Evolutionary conservation across 2,113 vertebrate genomes (phyloP), one percentile per base, ranked within the genome.

Genomic region (Cnemophilus loriae): DNA sequence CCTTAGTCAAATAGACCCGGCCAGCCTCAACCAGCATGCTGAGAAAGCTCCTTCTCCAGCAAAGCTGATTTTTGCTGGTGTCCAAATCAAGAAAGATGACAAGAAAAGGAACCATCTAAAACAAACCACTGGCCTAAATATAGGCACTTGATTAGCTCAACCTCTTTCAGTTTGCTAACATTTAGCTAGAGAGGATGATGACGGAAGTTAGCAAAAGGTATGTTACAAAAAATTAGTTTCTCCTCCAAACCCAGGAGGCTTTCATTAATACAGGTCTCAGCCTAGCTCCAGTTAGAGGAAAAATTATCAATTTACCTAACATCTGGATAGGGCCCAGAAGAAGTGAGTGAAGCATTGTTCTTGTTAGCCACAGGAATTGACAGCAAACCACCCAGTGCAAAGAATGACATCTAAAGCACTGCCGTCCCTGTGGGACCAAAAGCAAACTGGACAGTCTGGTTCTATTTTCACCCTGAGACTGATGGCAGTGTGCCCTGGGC

Each of bases 401-500:
- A 6, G 59, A 94, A 96, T 57, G 44, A 84, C 75, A 90, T 86
- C 87, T 56, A 67, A 83, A 93, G 60, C 22, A 8, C 16, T 75
- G 67, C 76, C 55, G 80, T 67, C 76, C 95, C 90, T 52, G 41
- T 90, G 95, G 93, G 95, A 95, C 64, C 67, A 41, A 78, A 76
- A 77, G 76, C n/a, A 86, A 86, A 87, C 84, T 47, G 93, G 95
- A 88, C 71, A 95, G 83, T 35, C 44, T 86, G 83, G 85, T 80
- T 93, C 79, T 84, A 9, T 93, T 86, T 88, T 70, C 56, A 92
- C 42, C 42, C 75, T 28, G 73, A 95, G 94, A 97, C 89, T 93
- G 94, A 96, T 89, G 80, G 91, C 80, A 90, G 91, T 84, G 67
- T 30, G 96, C 94, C 95, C 83, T 89, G 91, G 96, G 95, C 95